Percentiles rank a stretch among this genome's conserved stretches.
These are phyloP conservation scores for Aphodius sticticus DNA, from an alignment of 2,888 invertebrate genomes.

Conservation along the genomic window DNA sequence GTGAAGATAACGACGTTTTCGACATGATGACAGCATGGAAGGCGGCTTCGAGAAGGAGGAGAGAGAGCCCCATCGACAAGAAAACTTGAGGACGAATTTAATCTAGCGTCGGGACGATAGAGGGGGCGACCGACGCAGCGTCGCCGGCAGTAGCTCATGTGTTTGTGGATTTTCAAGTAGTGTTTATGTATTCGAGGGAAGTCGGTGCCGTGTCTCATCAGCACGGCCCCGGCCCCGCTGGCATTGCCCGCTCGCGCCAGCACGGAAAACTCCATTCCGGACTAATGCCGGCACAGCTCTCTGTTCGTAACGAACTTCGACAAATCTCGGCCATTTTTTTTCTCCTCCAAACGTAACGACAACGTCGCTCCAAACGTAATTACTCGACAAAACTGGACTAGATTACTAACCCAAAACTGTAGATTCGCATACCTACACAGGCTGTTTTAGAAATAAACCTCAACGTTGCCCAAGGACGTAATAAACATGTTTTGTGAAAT, in stretches of 20 bases:
- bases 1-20: constrained; percentile 60
- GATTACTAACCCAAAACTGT: background rate
- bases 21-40: constrained; percentile 58
- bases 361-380: too few species aligned
- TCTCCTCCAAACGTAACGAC: background rate
- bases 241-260: constrained; percentile 46
- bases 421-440: background rate
- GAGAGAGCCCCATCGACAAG: constrained; percentile 52
- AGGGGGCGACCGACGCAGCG: background rate
- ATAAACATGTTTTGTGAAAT: too few species aligned
- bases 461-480: too few species aligned
- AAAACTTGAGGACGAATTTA: constrained; percentile 59
- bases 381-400: background rate
- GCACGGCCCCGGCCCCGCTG: constrained; percentile 54
- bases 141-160: constrained; percentile 45
- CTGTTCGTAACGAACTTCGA: constrained; percentile 52
- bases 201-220: constrained; percentile 57
- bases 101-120: constrained; percentile 49
- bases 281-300: constrained; percentile 25
- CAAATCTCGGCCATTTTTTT: constrained; percentile 37
- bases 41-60: background rate
- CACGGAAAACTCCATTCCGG: constrained; percentile 7
- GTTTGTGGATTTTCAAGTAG: constrained; percentile 61
- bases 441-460: background rate
- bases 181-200: constrained; percentile 59